These are phyloP conservation scores for Apis mellifera DNA, from an alignment of 1,140 invertebrate species.

Conservation along the genomic window Amel_HAv3.1 CM009939.2:10074001-10074500, in stretches of 20 bases:
- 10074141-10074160: conserved; percentile 73
- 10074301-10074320: conserved; percentile 39
- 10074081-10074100: conserved; percentile 49
- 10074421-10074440: conserved; percentile 56
- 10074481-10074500: conserved; percentile 77
- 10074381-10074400: conserved; percentile 56
- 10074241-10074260: conserved; percentile 62
- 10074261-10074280: conserved; percentile 69
- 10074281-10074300: conserved; percentile 72
- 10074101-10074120: conserved; percentile 31
- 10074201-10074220: conserved; percentile 48
- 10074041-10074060: conserved; percentile 16
- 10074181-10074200: conserved; percentile 15
- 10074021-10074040: conserved; percentile 21
- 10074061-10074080: conserved; percentile 54
- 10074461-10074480: conserved; percentile 67
- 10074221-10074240: conserved; percentile 54
- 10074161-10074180: conserved; percentile 59
- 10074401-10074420: conserved; percentile 25
- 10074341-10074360: conserved; percentile 50
- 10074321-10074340: conserved; percentile 15
- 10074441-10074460: conserved; percentile 67
- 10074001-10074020: conserved; percentile 21
- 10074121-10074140: conserved; percentile 69
- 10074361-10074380: conserved; percentile 32